Percentiles rank a stretch among this genome's conserved stretches.
Evolutionary conservation across 2,888 invertebrate genomes (phyloP).

Genomic region (Laothoe populi): DNA sequence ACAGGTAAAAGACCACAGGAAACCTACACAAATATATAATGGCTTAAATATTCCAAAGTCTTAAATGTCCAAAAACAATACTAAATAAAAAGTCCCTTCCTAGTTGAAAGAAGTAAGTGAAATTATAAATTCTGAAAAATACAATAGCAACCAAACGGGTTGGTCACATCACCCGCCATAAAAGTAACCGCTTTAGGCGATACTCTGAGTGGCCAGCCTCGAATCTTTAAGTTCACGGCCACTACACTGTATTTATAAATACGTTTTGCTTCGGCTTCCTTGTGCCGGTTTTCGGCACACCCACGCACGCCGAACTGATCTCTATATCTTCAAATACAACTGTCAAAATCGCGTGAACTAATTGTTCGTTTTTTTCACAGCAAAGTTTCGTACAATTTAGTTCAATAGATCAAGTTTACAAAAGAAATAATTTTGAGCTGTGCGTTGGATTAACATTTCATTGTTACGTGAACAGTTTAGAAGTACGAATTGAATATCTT

Average conservation of each 20-base stretch:
- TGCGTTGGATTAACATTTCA: slow-evolving; percentile 13
- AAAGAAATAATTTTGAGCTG: slow-evolving; percentile 13
- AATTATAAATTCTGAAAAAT: slow-evolving; percentile 1
- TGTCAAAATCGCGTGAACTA: not conserved
- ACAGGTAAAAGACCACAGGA: too few species aligned
- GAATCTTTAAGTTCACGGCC: slow-evolving; percentile 75
- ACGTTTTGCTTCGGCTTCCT: slow-evolving; percentile 68
- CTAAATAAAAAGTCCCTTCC: not conserved
- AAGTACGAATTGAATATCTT: not conserved
- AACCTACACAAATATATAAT: too few species aligned
- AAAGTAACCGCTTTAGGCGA: slow-evolving; percentile 44
- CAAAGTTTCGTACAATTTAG: slow-evolving; percentile 27
- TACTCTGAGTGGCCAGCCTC: slow-evolving; percentile 61
- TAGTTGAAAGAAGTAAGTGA: not conserved
- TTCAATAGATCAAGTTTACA: slow-evolving; percentile 28
- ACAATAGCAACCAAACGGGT: slow-evolving; percentile 15
- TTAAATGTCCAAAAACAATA: not conserved
- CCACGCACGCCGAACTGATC: slow-evolving; percentile 9
- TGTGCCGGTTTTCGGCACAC: slow-evolving; percentile 46
- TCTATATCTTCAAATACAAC: not conserved
- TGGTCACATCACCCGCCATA: slow-evolving; percentile 47
- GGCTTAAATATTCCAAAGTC: not conserved
- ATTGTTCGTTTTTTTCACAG: slow-evolving; percentile 21
- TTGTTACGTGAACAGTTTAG: not conserved
- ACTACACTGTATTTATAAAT: slow-evolving; percentile 64